Evolutionary conservation across 2,797 vertebrate genomes (phyloP), one percentile per base, ranked within the genome.

Genomic region (Taenioides sp.): DNA sequence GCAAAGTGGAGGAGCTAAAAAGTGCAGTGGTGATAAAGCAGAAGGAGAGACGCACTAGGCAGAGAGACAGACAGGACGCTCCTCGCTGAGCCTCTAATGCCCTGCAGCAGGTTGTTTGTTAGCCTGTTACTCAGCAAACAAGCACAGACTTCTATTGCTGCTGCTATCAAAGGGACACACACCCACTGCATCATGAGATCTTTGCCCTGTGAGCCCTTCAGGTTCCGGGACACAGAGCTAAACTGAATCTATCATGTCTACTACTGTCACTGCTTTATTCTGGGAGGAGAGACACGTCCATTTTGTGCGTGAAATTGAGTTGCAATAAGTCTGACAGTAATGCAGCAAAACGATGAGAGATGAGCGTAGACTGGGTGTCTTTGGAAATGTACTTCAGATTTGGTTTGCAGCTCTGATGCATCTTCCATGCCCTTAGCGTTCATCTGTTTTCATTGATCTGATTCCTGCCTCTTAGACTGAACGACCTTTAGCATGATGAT

Each of bases 31-130:
- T 47, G 59, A 82, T 0, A 71, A 59, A 74, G 52, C 68, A 22
- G 65, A 31, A 27, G 40, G 57, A 70, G 4, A 75, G 62, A 77
- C 23, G 60, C 58, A 37, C 37, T 4, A 28, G 20, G n/a, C 54
- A 57, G 69, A 43, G 18, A 69, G 55, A 62, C 14, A 67, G 59
- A 68, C 58, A 70, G 40, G 77, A 40, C 75, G 71, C 47, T 25
- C n/a, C 82, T 72, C 59, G 20, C 70, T 55, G 28, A 54, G 70
- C 81, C 50, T 77, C 74, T 62, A 68, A 87, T 87, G 78, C 76
- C 80, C 79, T 78, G 58, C 74, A 91, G 84, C 86, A 88, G 83
- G 80, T 82, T 87, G 90, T 92, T 88, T 91, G 84, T 91, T 88
- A 87, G 80, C 67, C 77, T 78, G 85, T 89, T 90, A 86, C 84